Base-by-base conservation (phyloP, 2,797 vertebrate genomes). In the Ptychobarbus kaznakovi region DNA sequence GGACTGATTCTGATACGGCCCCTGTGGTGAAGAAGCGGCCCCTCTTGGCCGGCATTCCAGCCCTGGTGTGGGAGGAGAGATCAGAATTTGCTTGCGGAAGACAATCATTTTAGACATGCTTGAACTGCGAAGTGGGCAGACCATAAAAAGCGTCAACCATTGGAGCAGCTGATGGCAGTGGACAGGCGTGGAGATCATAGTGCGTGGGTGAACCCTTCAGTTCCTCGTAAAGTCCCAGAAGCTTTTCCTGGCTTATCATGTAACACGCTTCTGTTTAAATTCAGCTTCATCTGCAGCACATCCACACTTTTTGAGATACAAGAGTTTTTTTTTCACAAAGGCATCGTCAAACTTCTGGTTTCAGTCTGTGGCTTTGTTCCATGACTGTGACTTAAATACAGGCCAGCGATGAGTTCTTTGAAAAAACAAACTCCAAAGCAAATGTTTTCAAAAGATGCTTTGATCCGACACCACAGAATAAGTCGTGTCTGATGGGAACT, bases 111-210 rank as follows among this genome's bases (percentile, higher is more conserved):
- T 86, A 32, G 16, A 91, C 90, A 91, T 76, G 79, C 90, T 76
- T 74, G 61, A 90, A 91, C 88, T 84, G 90, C 66, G 79, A 86
- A 85, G 88, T 90, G 91, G 89, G 89, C 82, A 42, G 85, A 38
- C 58, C 88, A 92, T 91, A 93, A 93, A 92, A 92, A 91, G 86
- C 88, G 1, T 94, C 93, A 93, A 82, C 92, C 86, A 89, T 94
- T 94, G 84, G 86, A 80, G 86, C 35, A 22, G 49, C 85, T 94
- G 94, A 95, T 95, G 86, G 90, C 82, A 86, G 87, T 85, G 92
- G 95, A 94, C 94, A 94, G 90, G 92, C 94, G 88, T 93, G 92
- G 87, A 91, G 72, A 90, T 90, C 87, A 90, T 89, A 88, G 88
- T 88, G 73, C 76, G 85, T 63, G 78, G 78, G 66, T 16, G 51